Conservation (phyloP, 1,140 invertebrate species). For the Drosophila parvula region DNA sequence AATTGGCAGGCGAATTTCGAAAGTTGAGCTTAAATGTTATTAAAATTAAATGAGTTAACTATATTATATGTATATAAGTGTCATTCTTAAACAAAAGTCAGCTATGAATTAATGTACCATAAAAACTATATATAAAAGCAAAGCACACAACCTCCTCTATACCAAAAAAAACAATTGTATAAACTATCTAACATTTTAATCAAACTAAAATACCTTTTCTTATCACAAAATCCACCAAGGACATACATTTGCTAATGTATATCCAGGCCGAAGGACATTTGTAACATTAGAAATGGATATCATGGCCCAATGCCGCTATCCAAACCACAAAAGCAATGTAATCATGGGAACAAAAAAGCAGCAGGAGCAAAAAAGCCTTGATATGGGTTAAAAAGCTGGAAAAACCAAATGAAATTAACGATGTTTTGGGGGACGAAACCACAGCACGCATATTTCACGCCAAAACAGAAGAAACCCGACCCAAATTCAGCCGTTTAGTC, state of each 20-base stretch:
- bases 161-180: neutral
- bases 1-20: constrained; percentile 1
- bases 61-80: too few species aligned
- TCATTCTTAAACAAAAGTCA: neutral
- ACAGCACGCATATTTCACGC: constrained; percentile 67
- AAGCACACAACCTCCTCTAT: neutral
- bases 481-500: constrained; percentile 64
- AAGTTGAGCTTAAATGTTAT: neutral
- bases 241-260: constrained; percentile 2
- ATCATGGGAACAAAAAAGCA: constrained; percentile 24
- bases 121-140: neutral
- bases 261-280: constrained; percentile 6
- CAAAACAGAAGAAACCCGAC: constrained; percentile 37
- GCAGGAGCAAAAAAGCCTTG: constrained; percentile 33
- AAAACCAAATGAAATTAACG: constrained; percentile 38
- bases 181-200: neutral
- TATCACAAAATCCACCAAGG: neutral
- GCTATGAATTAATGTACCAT: neutral
- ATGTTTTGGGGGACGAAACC: constrained; percentile 37
- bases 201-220: neutral
- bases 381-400: constrained; percentile 61
- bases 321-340: constrained; percentile 1
- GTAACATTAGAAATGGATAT: constrained; percentile 17
- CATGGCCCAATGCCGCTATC: constrained; percentile 1
- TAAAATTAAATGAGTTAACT: neutral